Evolutionary conservation across 2,888 invertebrate genomes (phyloP), one percentile per base, ranked within the genome.

Genomic region (Monoplex corrugatus): DNA sequence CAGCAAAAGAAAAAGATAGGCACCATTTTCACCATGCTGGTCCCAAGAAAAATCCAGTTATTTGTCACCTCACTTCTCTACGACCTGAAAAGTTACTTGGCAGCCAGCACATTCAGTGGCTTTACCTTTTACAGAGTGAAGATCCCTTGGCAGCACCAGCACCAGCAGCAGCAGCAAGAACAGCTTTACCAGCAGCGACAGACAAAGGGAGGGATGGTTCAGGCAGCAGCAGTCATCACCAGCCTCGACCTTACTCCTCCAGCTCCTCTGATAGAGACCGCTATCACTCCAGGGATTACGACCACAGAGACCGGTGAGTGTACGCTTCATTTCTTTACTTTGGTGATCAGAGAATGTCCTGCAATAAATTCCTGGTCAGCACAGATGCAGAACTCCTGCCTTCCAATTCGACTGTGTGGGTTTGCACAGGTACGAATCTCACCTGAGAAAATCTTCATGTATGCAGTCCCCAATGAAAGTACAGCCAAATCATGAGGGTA

Each of bases 291-390:
- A 50, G 50, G 38, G 84, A 84, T 19, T 38, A 32, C 0, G 84
- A 84, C 38, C 32, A 43, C 83, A 83, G 83, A 83, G 83, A 84
- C 84, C 50, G 84, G 84, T 84, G 28, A 43, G 83, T 75, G 40
- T 19, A 10, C 35, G 5, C 28, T 68, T 23, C 28, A 28, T 68
- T 50, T 50, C 16, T 50, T n/a, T n/a, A n/a, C n/a, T n/a, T n/a
- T n/a, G n/a, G n/a, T n/a, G n/a, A n/a, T n/a, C n/a, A n/a, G n/a
- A n/a, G n/a, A n/a, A n/a, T n/a, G n/a, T n/a, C n/a, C n/a, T n/a
- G n/a, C n/a, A n/a, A n/a, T n/a, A n/a, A n/a, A n/a, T n/a, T n/a
- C n/a, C n/a, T n/a, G n/a, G n/a, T n/a, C n/a, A n/a, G n/a, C n/a
- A n/a, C n/a, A n/a, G n/a, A n/a, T n/a, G n/a, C n/a, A n/a, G n/a